A percentile compares a stretch with the other conserved stretches of the same genome.
phyloP scores from a whole-genome alignment of 2,888 invertebrate genomes.

The Diarsia dahlii region DNA sequence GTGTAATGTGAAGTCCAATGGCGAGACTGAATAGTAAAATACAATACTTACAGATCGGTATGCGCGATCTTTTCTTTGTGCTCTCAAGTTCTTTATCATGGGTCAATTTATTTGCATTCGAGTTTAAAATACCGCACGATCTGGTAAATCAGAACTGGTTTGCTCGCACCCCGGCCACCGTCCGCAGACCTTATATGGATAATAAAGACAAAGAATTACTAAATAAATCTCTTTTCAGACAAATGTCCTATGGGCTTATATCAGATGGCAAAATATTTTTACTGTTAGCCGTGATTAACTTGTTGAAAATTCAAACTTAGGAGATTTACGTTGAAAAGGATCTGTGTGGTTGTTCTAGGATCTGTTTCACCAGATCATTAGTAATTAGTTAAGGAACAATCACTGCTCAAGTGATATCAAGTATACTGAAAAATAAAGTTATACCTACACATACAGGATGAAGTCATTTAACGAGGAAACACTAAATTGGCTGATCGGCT shows the following conservation, averaged over 20 bases:
- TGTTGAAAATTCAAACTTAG: not conserved
- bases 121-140: slow-evolving; percentile 88
- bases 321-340: not conserved
- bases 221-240: slow-evolving; percentile 56
- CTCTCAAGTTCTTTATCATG: slow-evolving; percentile 85
- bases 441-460: slow-evolving; percentile 36
- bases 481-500: slow-evolving; percentile 25
- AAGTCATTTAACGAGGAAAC: slow-evolving; percentile 42
- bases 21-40: slow-evolving; percentile 48
- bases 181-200: slow-evolving; percentile 70
- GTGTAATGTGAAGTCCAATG: slow-evolving; percentile 46
- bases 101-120: slow-evolving; percentile 86
- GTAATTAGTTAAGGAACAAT: not conserved
- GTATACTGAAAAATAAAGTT: slow-evolving; percentile 11
- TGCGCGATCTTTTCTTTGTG: slow-evolving; percentile 77
- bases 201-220: slow-evolving; percentile 77
- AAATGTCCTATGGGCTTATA: slow-evolving; percentile 37
- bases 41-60: slow-evolving; percentile 58
- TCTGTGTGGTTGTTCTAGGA: not conserved
- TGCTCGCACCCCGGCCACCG: slow-evolving; percentile 78
- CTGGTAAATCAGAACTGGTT: slow-evolving; percentile 89
- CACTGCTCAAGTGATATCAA: not conserved
- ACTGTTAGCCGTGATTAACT: not conserved
- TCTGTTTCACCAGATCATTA: not conserved
- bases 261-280: not conserved